These are phyloP conservation scores for Phengaris arion DNA, from an alignment of 2,888 invertebrate genomes.

Conservation along the genomic window DNA sequence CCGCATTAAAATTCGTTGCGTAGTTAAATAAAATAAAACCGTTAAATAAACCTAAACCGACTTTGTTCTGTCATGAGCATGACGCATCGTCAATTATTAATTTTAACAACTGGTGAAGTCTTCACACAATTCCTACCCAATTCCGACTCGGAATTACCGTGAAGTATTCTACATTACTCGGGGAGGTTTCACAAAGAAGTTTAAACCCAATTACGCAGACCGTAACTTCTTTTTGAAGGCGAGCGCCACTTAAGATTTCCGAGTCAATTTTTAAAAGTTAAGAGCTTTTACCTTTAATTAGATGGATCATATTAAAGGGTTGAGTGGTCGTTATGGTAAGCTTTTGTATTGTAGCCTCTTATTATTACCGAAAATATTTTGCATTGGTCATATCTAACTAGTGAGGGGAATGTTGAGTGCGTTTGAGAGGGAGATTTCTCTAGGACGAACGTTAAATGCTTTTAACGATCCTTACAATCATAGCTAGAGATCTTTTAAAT, in stretches of 20 bases:
- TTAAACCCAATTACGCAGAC: conserved; percentile 27
- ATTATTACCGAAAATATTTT: conserved; percentile 14
- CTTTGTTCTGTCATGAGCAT: too few relatives aligned
- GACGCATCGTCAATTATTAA: neutral
- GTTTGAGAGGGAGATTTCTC: neutral
- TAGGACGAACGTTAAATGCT: neutral
- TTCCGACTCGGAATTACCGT: conserved; percentile 11
- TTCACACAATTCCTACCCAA: conserved; percentile 9
- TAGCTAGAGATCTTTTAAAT: neutral
- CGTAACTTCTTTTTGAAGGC: conserved; percentile 28
- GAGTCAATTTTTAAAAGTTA: conserved; percentile 25
- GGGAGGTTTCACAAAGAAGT: conserved; percentile 22
- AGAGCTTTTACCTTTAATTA: conserved; percentile 29
- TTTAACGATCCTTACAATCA: conserved; percentile 9
- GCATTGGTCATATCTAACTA: neutral
- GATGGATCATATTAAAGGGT: conserved; percentile 26
- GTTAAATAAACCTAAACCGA: too few relatives aligned
- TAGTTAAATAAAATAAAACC: too few relatives aligned
- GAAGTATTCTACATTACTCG: conserved; percentile 26
- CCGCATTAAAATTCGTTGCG: too few relatives aligned
- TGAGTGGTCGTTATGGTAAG: conserved; percentile 8
- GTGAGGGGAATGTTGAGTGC: neutral
- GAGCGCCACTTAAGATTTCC: conserved; percentile 26
- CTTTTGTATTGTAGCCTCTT: neutral
- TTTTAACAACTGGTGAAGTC: neutral